Percentiles rank a stretch among this genome's conserved stretches.
These are phyloP conservation scores for Spodoptera littoralis DNA, from an alignment of 2,888 invertebrate genomes.

Conservation along the genomic window DNA sequence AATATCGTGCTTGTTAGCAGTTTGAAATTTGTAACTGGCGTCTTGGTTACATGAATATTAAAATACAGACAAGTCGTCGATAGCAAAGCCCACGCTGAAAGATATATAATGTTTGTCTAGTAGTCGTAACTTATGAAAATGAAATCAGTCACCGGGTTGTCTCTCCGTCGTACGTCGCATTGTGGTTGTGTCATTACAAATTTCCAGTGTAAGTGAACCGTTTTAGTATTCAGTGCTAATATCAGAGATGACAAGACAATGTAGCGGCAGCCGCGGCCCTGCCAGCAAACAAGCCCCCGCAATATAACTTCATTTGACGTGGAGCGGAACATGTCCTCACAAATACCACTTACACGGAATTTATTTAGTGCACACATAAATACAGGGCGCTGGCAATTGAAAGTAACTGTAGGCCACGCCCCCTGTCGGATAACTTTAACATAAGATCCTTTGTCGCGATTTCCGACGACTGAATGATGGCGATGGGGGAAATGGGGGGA, in stretches of 20 bases:
- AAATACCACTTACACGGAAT: constrained; percentile 82
- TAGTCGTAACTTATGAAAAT: not conserved
- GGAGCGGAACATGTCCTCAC: constrained; percentile 66
- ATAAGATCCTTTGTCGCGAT: constrained; percentile 63
- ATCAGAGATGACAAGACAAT: constrained; percentile 4
- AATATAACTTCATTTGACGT: constrained; percentile 35
- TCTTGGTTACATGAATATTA: constrained; percentile 6
- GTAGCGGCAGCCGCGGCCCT: not conserved
- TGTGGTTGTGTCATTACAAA: too few relatives aligned
- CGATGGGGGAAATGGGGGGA: constrained; percentile 49
- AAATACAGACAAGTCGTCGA: too few relatives aligned
- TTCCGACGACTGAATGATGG: constrained; percentile 58
- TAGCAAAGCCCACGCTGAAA: too few relatives aligned
- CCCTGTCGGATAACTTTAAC: constrained; percentile 57
- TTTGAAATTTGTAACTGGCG: constrained; percentile 12
- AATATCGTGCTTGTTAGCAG: constrained; percentile 26
- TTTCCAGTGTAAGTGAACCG: too few relatives aligned
- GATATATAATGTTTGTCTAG: too few relatives aligned
- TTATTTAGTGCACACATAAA: constrained; percentile 82
- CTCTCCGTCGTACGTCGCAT: too few relatives aligned
- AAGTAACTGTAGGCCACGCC: constrained; percentile 76
- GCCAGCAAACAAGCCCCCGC: constrained; percentile 19
- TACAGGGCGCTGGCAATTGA: constrained; percentile 74
- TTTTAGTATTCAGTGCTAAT: not conserved
- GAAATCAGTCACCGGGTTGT: too few relatives aligned